Percentiles rank a stretch among this genome's conserved stretches.
Evolutionary conservation across 2,113 vertebrate genomes (phyloP).

Genomic region (Proterorhinus semilunaris): DNA sequence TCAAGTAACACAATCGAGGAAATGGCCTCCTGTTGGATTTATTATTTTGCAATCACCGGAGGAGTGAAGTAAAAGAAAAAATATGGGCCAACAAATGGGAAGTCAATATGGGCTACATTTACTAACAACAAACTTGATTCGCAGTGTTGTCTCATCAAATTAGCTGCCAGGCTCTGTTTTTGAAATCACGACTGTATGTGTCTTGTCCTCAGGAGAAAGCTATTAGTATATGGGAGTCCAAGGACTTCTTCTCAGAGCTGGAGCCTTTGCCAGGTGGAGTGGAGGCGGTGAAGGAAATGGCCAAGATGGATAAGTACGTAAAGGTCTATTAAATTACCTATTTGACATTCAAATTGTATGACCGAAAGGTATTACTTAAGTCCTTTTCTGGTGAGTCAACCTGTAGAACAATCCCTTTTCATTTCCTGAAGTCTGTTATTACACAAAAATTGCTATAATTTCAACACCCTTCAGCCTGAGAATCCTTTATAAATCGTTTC

Average conservation of each 20-base stretch:
- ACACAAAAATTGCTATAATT: too few species aligned
- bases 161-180: too few species aligned
- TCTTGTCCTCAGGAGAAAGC: constrained; percentile 84
- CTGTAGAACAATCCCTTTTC: neutral
- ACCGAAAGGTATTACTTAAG: too few species aligned
- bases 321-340: neutral
- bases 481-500: too few species aligned
- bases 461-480: too few species aligned
- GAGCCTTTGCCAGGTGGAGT: constrained; percentile 90
- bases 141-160: neutral
- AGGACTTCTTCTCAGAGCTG: constrained; percentile 91
- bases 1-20: too few species aligned
- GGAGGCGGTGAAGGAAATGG: constrained; percentile 93
- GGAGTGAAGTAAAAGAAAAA: too few species aligned
- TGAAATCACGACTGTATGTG: neutral
- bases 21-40: too few species aligned
- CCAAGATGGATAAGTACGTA: constrained; percentile 84
- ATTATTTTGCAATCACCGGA: too few species aligned
- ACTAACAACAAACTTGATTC: neutral
- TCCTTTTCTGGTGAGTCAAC: neutral
- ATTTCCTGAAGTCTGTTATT: neutral
- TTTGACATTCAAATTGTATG: neutral
- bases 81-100: too few species aligned
- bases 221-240: constrained; percentile 93
- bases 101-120: neutral